Base-by-base conservation (phyloP, 2,113 vertebrate species). In the Lagopus leucura region DNA sequence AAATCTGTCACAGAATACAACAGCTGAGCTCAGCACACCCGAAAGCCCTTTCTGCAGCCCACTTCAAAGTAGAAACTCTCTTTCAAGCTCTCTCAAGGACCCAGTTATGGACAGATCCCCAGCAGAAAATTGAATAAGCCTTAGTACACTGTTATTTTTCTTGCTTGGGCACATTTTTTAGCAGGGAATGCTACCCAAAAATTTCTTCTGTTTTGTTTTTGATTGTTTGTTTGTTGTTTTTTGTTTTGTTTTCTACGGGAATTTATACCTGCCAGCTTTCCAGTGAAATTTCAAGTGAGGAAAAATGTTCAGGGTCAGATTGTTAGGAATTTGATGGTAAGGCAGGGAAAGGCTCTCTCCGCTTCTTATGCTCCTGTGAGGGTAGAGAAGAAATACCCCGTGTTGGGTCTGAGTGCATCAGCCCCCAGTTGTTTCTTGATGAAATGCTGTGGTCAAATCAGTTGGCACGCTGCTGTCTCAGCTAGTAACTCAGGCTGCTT, bases 1-100 rank as follows among this genome's bases (percentile, higher is more conserved):
- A 94, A 90, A 89, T 82, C 86, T 91, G 80, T 93, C 74, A 71
- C 50, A 90, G 74, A 11, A 45, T 85, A 78, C 43, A n/a, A 86
- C 95, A 94, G 94, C 77, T 92, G 92, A 94, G 91, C 73, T 87
- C 20, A 0, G 52, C 69, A 67, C 34, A 81, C 66, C 76, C 50
- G 54, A 92, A 82, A 81, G 65, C 20, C 54, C 61, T 72, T 92
- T 86, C 73, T 83, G 24, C 63, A 88, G 40, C 36, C 79, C n/a
- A 40, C 50, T 54, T 82, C 79, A 66, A 82, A 69, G 57, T 34
- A 60, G 8, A 63, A 76, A 67, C 52, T 81, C 30, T 79, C 32
- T 88, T 87, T 71, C 54, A 58, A 17, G 32, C 69, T 90, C 36
- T 72, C 73, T 36, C 63, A 36, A 72, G 36, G 19, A 82, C 12